Percentiles rank a stretch among this genome's conserved stretches.
Evolutionary conservation across 2,797 vertebrate genomes (phyloP).

Genomic region (Tragelaphus oryx): DNA sequence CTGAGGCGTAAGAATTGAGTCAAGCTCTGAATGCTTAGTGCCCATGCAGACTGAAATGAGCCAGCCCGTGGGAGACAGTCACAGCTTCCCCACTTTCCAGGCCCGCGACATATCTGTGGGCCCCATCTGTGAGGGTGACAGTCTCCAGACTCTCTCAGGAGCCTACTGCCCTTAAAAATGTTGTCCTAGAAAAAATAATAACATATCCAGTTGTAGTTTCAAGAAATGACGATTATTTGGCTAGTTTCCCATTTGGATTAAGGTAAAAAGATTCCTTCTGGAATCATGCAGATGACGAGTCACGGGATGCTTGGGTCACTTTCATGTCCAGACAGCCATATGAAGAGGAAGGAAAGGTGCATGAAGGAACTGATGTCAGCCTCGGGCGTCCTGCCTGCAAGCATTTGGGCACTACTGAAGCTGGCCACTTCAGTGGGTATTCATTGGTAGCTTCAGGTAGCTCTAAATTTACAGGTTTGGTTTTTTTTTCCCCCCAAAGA

Average conservation of each 20-base stretch:
- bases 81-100: background rate
- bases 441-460: background rate
- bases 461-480: background rate
- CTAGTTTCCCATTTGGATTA: background rate
- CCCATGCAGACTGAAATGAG: background rate
- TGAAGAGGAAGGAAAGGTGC: background rate
- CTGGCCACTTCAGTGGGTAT: background rate
- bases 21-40: background rate
- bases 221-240: background rate
- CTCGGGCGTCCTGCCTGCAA: background rate
- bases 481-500: background rate
- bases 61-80: background rate
- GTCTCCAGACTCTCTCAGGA: background rate
- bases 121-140: background rate
- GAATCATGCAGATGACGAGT: background rate
- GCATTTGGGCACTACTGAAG: accelerated
- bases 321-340: background rate
- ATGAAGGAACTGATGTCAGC: accelerated
- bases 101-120: accelerated
- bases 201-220: accelerated
- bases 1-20: background rate
- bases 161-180: background rate
- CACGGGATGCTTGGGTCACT: background rate
- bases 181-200: background rate
- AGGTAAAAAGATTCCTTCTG: background rate